phyloP scores from a whole-genome alignment of 1,140 invertebrate genomes.

The Drosophila bifasciata region DNA sequence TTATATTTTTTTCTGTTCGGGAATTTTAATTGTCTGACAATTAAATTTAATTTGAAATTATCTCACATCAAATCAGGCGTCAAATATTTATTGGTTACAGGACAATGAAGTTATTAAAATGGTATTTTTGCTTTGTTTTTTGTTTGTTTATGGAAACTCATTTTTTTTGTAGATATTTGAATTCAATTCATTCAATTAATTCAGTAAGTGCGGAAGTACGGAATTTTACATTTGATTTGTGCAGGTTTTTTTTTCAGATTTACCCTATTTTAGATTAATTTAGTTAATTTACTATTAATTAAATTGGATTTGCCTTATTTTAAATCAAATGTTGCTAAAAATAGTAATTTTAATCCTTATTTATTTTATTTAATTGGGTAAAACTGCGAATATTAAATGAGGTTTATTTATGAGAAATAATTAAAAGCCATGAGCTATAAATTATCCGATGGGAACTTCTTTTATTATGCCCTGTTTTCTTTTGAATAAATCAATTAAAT shows the following conservation, averaged over 20 bases:
- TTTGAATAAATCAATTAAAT: no score
- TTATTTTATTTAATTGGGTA: not conserved
- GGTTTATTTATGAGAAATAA: no score
- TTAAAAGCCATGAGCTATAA: no score
- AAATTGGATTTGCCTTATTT: not conserved
- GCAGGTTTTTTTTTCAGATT: no score
- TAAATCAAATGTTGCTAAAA: no score
- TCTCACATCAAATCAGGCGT: conserved; percentile 35
- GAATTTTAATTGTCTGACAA: conserved; percentile 47
- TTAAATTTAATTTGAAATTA: conserved; percentile 49
- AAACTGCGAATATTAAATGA: no score
- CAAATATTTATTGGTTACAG: conserved; percentile 42
- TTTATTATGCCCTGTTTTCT: no score
- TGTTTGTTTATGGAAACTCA: not conserved
- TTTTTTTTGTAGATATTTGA: not conserved
- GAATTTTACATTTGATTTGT: no score
- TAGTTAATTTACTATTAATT: not conserved
- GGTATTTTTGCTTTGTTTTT: not conserved
- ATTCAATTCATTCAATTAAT: no score
- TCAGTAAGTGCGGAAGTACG: no score
- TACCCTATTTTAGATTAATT: not conserved
- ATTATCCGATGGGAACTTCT: no score
- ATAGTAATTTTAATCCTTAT: not conserved
- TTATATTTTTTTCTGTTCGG: conserved; percentile 30
- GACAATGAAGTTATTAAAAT: conserved; percentile 15